These are phyloP conservation scores for Numenius arquata DNA, from an alignment of 2,113 vertebrate species.

Conservation along the genomic window DNA sequence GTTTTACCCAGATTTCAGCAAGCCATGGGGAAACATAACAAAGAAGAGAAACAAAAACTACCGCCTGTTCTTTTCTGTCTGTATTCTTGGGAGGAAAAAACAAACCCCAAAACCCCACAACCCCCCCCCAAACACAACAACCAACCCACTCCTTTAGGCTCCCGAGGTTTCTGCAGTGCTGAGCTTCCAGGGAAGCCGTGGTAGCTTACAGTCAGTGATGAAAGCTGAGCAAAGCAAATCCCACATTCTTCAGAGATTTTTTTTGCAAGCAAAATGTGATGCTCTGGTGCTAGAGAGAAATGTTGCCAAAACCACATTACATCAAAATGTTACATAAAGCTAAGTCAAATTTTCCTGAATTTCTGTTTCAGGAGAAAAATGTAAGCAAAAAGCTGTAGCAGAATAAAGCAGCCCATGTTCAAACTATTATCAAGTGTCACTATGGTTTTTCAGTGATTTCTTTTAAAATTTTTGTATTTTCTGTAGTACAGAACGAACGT, in stretches of 20 bases:
- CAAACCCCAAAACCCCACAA: neutral
- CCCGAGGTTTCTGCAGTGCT: neutral
- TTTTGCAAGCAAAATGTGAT: neutral
- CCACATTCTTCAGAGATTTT: neutral
- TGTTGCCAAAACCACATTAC: neutral
- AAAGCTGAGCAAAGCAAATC: neutral
- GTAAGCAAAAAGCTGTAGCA: neutral
- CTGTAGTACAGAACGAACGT: neutral
- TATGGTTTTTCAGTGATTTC: neutral
- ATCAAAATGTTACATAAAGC: neutral
- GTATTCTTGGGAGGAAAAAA: neutral
- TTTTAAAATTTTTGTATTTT: neutral
- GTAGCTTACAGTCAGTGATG: neutral
- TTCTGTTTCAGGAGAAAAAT: neutral
- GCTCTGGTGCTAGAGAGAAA: neutral
- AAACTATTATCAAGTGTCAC: neutral
- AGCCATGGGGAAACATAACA: neutral
- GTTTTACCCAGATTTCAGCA: neutral
- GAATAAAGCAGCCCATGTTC: neutral
- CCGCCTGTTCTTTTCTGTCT: neutral
- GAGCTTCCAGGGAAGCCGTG: neutral
- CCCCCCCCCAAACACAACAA: neutral
- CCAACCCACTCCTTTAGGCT: neutral
- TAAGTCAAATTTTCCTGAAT: neutral
- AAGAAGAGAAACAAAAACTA: too few relatives aligned